phyloP scores from a whole-genome alignment of 2,888 invertebrate genomes.

The Clunio marinus region DNA sequence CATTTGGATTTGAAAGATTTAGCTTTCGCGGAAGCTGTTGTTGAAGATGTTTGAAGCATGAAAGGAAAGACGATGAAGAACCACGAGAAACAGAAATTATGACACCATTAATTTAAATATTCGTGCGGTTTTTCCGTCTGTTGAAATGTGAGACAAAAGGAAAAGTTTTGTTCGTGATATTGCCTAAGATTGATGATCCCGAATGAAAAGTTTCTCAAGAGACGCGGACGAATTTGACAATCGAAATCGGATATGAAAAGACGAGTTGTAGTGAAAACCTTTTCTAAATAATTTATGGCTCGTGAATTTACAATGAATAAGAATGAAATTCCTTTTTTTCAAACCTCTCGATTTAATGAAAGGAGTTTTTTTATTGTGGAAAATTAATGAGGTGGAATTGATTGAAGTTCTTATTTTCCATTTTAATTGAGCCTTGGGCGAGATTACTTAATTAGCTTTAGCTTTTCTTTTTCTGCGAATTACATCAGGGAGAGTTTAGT shows the following conservation, averaged over 20 bases:
- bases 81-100: constrained; percentile 31
- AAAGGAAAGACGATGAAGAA: background rate
- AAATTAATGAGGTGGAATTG: constrained; percentile 32
- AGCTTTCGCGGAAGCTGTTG: constrained; percentile 22
- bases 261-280: constrained; percentile 4
- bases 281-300: constrained; percentile 17
- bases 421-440: constrained; percentile 31
- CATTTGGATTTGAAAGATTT: constrained; percentile 36
- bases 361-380: constrained; percentile 12
- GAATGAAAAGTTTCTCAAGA: background rate
- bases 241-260: constrained; percentile 6
- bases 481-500: constrained; percentile 13
- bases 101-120: constrained; percentile 36
- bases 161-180: background rate
- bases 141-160: background rate
- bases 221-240: background rate
- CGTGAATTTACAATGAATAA: background rate
- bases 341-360: background rate
- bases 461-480: background rate
- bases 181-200: constrained; percentile 7
- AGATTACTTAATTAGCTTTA: constrained; percentile 32
- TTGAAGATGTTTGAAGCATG: no score
- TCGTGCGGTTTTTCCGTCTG: background rate
- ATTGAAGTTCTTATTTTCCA: background rate
- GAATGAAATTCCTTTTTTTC: background rate